A percentile compares a stretch with the other conserved stretches of the same genome.
Evolutionary conservation across 2,113 vertebrate species (phyloP).

Genomic region (Sylvicapra grimmia): DNA sequence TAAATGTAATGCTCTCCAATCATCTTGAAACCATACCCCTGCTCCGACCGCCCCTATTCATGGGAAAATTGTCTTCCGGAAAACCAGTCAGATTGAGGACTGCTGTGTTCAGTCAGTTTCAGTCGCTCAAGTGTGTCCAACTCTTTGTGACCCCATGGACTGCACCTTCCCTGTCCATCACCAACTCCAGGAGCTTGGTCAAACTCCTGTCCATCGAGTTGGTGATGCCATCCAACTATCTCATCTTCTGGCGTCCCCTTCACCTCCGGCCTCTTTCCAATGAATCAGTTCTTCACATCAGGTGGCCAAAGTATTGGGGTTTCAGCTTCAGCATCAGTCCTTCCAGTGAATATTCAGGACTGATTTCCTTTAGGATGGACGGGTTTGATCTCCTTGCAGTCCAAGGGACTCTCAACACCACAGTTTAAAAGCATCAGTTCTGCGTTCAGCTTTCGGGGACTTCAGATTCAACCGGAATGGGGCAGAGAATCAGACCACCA

Average conservation of each 20-base stretch:
- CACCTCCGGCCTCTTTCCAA: not conserved
- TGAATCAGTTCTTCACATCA: not conserved
- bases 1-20: not conserved
- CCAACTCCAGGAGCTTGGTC: not conserved
- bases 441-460: not conserved
- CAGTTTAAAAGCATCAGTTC: not conserved
- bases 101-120: not conserved
- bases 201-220: not conserved
- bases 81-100: not conserved
- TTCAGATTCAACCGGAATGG: accelerated
- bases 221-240: not conserved
- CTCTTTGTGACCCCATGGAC: not conserved
- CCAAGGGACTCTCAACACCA: not conserved
- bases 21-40: not conserved
- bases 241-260: not conserved
- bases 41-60: not conserved
- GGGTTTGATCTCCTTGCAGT: not conserved
- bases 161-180: not conserved
- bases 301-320: not conserved
- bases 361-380: not conserved
- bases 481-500: not conserved
- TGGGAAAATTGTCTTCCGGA: not conserved
- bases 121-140: not conserved
- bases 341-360: not conserved
- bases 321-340: not conserved